phyloP scores from a whole-genome alignment of 1,140 invertebrate genomes.

The Temnothorax curvispinosus region DNA sequence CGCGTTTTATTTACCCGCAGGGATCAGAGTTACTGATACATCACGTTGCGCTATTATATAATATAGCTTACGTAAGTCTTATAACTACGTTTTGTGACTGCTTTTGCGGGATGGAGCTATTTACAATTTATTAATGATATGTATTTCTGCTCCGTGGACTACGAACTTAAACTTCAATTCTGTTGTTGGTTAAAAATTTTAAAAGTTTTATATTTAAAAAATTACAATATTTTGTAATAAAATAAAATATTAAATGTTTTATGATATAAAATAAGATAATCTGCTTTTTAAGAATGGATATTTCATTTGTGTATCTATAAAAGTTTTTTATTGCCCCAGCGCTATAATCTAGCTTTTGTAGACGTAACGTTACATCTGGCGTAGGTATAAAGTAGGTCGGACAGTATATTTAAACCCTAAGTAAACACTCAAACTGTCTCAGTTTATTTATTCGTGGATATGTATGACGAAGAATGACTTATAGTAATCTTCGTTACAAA shows the following conservation, averaged over 20 bases:
- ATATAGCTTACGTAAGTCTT: conserved; percentile 14
- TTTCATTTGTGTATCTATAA: background rate
- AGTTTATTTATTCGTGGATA: conserved; percentile 20
- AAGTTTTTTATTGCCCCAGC: background rate
- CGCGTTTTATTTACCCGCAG: conserved; percentile 26
- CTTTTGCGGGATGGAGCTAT: background rate
- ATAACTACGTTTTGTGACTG: background rate
- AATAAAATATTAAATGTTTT: background rate
- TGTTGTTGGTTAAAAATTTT: background rate
- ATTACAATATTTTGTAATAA: background rate
- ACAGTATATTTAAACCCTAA: conserved; percentile 48
- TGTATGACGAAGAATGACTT: conserved; percentile 16
- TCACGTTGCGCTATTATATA: conserved; percentile 24
- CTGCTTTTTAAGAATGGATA: background rate
- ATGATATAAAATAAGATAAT: background rate
- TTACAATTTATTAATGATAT: conserved; percentile 27
- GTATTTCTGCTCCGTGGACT: background rate
- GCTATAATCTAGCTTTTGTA: conserved; percentile 12
- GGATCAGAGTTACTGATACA: conserved; percentile 32
- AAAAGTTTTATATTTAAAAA: background rate
- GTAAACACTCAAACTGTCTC: conserved; percentile 36
- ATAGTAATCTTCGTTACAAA: background rate
- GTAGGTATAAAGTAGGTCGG: conserved; percentile 24
- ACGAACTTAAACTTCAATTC: background rate
- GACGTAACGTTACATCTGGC: conserved; percentile 21